Conservation (phyloP, 2,797 vertebrate species). For the Pitangus sulphuratus region DNA sequence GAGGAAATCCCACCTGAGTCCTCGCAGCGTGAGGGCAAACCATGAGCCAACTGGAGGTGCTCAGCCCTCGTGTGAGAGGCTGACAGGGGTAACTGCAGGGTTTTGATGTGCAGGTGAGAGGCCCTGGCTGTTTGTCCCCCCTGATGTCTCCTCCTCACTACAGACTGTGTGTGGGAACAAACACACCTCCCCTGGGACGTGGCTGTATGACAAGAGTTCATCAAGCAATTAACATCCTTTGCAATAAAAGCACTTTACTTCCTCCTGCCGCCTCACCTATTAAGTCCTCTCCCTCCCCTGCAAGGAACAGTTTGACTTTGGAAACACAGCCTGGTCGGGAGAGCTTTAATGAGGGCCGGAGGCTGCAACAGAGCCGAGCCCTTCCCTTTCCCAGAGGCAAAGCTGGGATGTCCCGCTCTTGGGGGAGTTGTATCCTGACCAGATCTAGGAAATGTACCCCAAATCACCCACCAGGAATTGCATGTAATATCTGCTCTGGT, state of each 20-base stretch:
- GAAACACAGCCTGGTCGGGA: accelerated
- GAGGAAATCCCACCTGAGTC: background rate
- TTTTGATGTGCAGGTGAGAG: background rate
- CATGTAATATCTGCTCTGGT: background rate
- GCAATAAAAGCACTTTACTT: background rate
- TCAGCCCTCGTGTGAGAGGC: background rate
- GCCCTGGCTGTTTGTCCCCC: background rate
- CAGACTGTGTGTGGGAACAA: background rate
- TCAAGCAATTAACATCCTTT: background rate
- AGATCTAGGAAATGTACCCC: background rate
- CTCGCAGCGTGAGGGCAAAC: accelerated
- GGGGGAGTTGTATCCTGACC: background rate
- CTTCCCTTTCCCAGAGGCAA: background rate
- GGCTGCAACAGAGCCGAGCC: background rate
- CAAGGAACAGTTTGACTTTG: background rate
- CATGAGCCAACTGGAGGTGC: accelerated
- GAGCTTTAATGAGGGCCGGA: background rate
- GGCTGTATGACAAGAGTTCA: background rate
- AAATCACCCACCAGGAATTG: background rate
- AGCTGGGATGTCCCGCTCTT: background rate
- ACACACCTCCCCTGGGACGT: background rate
- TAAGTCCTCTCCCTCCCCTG: background rate
- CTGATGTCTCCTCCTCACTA: accelerated
- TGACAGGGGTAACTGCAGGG: accelerated
- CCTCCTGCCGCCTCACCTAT: background rate